Conservation (phyloP, 2,888 invertebrate genomes). For the Heliconius hortense region DNA sequence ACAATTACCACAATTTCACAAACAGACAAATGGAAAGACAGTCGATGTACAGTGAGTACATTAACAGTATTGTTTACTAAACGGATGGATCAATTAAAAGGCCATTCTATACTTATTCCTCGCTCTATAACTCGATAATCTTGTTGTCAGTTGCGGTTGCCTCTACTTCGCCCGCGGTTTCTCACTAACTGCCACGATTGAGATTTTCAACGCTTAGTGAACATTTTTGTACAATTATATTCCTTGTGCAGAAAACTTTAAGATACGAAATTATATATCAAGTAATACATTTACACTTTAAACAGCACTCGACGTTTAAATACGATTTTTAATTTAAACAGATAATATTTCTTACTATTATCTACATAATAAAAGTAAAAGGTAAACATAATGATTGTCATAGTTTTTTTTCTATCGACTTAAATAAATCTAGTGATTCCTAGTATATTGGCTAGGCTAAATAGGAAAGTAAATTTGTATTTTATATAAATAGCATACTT, state of each 20-base stretch:
- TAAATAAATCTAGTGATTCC: neutral
- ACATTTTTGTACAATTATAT: conserved; percentile 26
- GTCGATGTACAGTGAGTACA: neutral
- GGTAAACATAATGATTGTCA: too few relatives aligned
- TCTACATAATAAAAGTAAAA: too few relatives aligned
- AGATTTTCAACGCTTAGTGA: conserved; percentile 35
- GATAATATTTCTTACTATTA: conserved; percentile 11
- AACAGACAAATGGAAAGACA: neutral
- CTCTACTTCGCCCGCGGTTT: conserved; percentile 41
- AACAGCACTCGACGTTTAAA: conserved; percentile 15
- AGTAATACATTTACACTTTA: conserved; percentile 32
- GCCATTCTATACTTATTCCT: conserved; percentile 42
- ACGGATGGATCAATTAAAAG: conserved; percentile 16
- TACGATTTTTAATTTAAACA: conserved; percentile 38
- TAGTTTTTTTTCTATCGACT: too few relatives aligned
- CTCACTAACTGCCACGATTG: conserved; percentile 43
- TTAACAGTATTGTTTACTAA: conserved; percentile 4
- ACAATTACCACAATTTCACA: too few relatives aligned
- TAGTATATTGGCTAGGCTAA: neutral
- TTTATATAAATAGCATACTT: neutral
- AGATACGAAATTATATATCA: conserved; percentile 26
- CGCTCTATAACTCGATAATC: conserved; percentile 48
- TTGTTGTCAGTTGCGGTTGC: conserved; percentile 47
- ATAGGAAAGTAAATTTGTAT: neutral
- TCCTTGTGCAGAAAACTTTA: conserved; percentile 23